These are phyloP conservation scores for Cantharis rufa DNA, from an alignment of 2,888 invertebrate species.

Conservation along the genomic window DNA sequence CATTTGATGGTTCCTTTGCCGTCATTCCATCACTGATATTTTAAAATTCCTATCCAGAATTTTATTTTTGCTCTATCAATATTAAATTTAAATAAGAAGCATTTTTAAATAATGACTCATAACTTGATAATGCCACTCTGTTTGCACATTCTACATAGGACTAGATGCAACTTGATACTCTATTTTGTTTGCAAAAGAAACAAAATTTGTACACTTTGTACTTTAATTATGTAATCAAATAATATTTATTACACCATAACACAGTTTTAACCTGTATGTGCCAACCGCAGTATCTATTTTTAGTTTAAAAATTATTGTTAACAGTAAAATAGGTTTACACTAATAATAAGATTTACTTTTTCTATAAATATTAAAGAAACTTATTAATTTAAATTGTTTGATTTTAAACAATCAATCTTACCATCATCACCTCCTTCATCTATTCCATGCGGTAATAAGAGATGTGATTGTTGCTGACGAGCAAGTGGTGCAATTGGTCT, in stretches of 20 bases:
- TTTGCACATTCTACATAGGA: no score
- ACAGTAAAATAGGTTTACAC: not conserved
- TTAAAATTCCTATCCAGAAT: no score
- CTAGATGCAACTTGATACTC: no score
- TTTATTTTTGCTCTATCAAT: no score
- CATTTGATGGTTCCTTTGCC: no score
- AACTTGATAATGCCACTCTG: no score
- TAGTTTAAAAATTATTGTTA: not conserved
- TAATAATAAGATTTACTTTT: not conserved
- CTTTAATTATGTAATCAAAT: not conserved
- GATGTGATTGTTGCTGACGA: constrained; percentile 57
- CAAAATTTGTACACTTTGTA: not conserved
- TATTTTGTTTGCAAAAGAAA: not conserved
- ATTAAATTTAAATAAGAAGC: no score
- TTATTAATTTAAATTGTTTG: not conserved
- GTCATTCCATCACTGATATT: no score
- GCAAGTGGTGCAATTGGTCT: constrained; percentile 60
- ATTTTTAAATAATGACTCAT: no score
- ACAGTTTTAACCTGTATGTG: not conserved
- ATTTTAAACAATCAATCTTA: constrained; percentile 11
- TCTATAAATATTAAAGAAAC: not conserved
- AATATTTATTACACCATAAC: not conserved
- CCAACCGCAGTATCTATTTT: not conserved
- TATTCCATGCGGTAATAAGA: constrained; percentile 60
- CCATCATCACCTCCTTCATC: constrained; percentile 72